Evolutionary conservation across 2,113 vertebrate genomes (phyloP).

Genomic region (Suricata suricatta): DNA sequence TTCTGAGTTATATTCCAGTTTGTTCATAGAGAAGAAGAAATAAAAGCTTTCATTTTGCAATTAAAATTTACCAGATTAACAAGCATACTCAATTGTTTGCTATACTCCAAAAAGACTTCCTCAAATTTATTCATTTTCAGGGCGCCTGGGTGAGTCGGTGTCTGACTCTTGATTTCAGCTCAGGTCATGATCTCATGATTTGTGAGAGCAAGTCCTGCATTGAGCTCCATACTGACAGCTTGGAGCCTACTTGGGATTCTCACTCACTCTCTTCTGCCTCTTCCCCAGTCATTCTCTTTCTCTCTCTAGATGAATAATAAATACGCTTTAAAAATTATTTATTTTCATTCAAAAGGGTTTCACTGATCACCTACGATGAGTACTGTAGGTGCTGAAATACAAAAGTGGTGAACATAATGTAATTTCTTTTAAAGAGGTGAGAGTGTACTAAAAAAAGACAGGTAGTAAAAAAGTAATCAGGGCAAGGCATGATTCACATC

Average conservation of each 20-base stretch:
- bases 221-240: too few relatives aligned
- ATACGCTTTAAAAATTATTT: not conserved
- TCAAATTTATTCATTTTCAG: conserved; percentile 36
- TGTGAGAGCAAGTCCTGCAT: too few relatives aligned
- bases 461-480: conserved; percentile 4
- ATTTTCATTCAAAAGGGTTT: conserved; percentile 36
- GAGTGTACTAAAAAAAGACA: not conserved
- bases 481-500: not conserved
- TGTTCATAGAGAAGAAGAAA: not conserved
- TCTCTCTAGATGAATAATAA: too few relatives aligned
- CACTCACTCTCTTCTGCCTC: too few relatives aligned
- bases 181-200: too few relatives aligned
- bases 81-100: conserved; percentile 18
- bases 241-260: too few relatives aligned
- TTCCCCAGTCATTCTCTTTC: too few relatives aligned
- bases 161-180: too few relatives aligned
- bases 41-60: not conserved
- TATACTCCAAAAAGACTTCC: not conserved
- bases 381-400: not conserved
- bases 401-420: not conserved
- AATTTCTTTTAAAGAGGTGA: not conserved
- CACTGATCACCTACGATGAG: not conserved
- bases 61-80: conserved; percentile 34
- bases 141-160: too few relatives aligned
- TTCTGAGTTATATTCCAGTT: not conserved